Base-by-base conservation (phyloP, 2,888 invertebrate genomes). In the Odontocolon sp. region DNA sequence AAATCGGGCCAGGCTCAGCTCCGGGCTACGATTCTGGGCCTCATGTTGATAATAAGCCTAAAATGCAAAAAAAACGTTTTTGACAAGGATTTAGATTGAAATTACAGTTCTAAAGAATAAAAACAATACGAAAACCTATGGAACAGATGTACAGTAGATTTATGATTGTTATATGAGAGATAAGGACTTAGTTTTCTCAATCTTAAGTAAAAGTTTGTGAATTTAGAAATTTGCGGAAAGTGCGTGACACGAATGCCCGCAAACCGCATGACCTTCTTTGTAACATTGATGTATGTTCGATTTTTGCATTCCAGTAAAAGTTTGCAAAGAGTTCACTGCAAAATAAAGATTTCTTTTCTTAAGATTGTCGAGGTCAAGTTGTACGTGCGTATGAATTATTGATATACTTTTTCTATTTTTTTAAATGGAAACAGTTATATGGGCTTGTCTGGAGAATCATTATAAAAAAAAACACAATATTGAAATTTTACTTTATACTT, bases 181-280 rank as follows among this genome's bases (percentile, higher is more conserved):
- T 26, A 26, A 16, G 28, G 11, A 38, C 31, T 56, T n/a, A 26
- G 28, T 14, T 45, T 63, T 36, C 57, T 8, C 59, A 8, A 5
- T 11, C 3, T 14, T 21, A 6, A 61, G n/a, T 54, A 40, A 52
- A 26, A 45, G 28, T 57, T 14, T 18, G 40, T n/a, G 11, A 6
- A 59, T 54, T 73, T 64, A 66, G 75, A 76, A 70, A 76, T 71
- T 61, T 11, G 31, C 66, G 54, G 59, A 66, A 76, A 66, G 47
- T 54, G 54, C 59, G 54, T 76, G 69, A 69, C 69, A 63, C 75
- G 69, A 66, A 70, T 75, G 70, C 52, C 21, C 64, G 26, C 36
- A 36, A 18, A 75, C 64, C 75, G 75, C 63, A 26, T 69, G 69
- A 68, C 67, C 68, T 57, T 69, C 14, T n/a, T 45, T 66, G 47